Evolutionary conservation across 2,888 invertebrate species (phyloP), one percentile per base, ranked within the genome.

Genomic region (Sesamia inferens): DNA sequence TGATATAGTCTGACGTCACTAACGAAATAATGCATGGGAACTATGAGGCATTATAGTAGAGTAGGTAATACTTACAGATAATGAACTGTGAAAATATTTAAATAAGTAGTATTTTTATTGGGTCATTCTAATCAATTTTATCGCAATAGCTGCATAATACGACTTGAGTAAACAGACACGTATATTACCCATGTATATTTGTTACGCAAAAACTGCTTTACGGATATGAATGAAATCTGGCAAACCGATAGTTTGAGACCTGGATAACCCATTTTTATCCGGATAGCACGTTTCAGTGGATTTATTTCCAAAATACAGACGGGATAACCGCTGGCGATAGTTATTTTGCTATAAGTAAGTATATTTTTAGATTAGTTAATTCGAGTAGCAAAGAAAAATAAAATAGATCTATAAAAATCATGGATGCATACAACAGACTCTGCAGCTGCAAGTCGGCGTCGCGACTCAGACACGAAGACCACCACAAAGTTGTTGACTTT

Each of bases 11-110:
- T 65, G 55, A 68, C 67, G 57, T 64, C 48, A 66, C 24, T 69
- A 42, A 68, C 59, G 4, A 48, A 51, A 58, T 54, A 54, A 10
- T 82, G 42, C 65, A 65, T 71, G 78, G 47, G 71, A 82, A 78
- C 19, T 44, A 19, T 51, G n/a, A 47, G 24, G 44, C 51, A 62
- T 76, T 63, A 63, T 54, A 6, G 5, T 54, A 6, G 5, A 78
- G 3, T 19, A 39, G 5, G n/a, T 13, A 47, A 59, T n/a, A n/a
- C n/a, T n/a, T n/a, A 39, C 16, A 48, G 5, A 0, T 71, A 48
- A 51, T 6, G 7, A 14, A 55, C 39, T 31, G 31, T 58, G 22
- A 51, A 58, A 72, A 54, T 39, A 6, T 14, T 54, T 58, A 39
- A 63, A 42, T 42, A 16, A 1, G 5, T 55, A n/a, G 8, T 13